Evolutionary conservation across 2,888 invertebrate species (phyloP), one percentile per base, ranked within the genome.

Genomic region (Galeopsomyia nigrocyanea): DNA sequence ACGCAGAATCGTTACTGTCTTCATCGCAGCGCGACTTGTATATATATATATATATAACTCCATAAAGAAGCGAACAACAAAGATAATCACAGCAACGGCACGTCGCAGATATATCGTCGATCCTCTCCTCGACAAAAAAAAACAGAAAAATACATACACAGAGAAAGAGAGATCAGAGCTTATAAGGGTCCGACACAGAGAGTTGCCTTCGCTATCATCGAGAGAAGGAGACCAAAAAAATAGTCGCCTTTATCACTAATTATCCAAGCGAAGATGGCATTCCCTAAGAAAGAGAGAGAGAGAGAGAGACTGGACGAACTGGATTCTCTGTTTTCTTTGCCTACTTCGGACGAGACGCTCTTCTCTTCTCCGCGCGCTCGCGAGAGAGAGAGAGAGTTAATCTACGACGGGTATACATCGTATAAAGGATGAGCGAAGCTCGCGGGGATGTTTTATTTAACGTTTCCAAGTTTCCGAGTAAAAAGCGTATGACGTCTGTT

Each of bases 231-330:
- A 53, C 19, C 10, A 21, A 21, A 21, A 21, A 21, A 53, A 53
- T 19, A 19, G 19, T 14, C 53, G 51, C 39, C 63, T 72, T 68
- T 72, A 72, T 71, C 63, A 67, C 71, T 71, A 71, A 71, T 71
- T 67, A 67, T 71, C 71, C 71, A 39, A 39, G 39, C 39, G 7
- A 10, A 13, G 13, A 13, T 39, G 31, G 46, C 62, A 67, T 71
- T 67, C 53, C 51, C 72, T 39, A 39, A 39, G 39, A 39, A 39
- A 39, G 39, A 68, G 26, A 26, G 26, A 26, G 60, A 60, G 39
- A 39, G 13, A 39, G 39, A 68, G 60, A 60, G 72, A 72, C 68
- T 68, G 72, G 68, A 63, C 63, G 72, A 63, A 72, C 72, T 72
- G 68, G 72, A 68, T 68, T 68, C 68, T 53, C 61, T 46, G 14